These are phyloP conservation scores for Ochotona curzoniae DNA, from an alignment of 2,113 vertebrate species.

Conservation along the genomic window DNA sequence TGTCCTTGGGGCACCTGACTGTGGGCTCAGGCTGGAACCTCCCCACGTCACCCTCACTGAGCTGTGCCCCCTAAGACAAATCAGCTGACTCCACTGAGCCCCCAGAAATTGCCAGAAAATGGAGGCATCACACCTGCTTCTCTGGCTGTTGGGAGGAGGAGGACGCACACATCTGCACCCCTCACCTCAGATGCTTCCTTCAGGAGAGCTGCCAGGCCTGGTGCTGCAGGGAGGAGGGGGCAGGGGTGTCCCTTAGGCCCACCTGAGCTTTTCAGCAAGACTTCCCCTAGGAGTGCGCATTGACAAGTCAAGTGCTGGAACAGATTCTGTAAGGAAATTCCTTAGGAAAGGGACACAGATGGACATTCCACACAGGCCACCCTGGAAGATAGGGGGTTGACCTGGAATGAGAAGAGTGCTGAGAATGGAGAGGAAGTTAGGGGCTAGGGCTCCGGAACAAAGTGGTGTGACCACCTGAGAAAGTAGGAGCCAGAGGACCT, in stretches of 20 bases:
- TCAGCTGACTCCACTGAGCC: neutral
- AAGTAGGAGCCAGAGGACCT: neutral
- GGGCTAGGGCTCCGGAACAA: neutral
- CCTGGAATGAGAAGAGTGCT: neutral
- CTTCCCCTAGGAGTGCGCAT: neutral
- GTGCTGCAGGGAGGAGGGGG: neutral
- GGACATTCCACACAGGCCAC: constrained; percentile 44
- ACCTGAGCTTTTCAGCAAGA: neutral
- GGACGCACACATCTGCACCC: neutral
- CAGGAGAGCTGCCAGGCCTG: neutral
- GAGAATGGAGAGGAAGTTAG: neutral
- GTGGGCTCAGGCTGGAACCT: neutral
- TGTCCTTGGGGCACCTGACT: neutral
- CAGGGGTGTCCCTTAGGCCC: neutral
- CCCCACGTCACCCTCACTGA: neutral
- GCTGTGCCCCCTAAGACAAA: neutral
- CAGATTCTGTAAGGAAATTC: constrained; percentile 39
- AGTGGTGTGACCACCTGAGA: neutral
- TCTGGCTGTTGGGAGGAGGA: neutral
- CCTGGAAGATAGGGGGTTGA: neutral
- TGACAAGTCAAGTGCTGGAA: neutral
- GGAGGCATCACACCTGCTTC: fast-evolving
- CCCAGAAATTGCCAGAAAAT: neutral
- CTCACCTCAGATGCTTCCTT: too few species aligned
- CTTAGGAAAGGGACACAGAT: neutral